Evolutionary conservation across 1,140 invertebrate species (phyloP), one percentile per base, ranked within the genome.

Genomic region (Helicorthomorpha holstii): DNA sequence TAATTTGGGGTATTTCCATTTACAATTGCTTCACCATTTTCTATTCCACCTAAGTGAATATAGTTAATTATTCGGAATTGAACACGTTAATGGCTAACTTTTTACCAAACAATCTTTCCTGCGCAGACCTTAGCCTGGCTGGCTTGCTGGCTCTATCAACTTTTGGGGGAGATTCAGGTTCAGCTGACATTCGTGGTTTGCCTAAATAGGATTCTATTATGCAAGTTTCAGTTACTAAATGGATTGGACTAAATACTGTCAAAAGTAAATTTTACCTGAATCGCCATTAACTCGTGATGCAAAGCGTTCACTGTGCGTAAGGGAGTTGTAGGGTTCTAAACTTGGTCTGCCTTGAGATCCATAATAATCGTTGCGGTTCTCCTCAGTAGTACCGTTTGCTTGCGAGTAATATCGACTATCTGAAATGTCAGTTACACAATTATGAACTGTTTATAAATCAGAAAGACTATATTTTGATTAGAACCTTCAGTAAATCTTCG

Each of bases 151-250:
- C 79, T 42, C 85, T 73, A 66, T 88, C 84, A 16, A 88, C 77
- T 42, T 83, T 73, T 14, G 87, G 88, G 0, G 88, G 87, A 50
- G 89, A 66, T 69, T 89, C 84, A 2, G 84, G 85, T 1, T 78
- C 76, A 27, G 65, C 66, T 3, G 51, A 27, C 19, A 41, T 23
- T 24, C 38, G 34, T n/a, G 44, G 7, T 27, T 46, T 26, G 1
- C 14, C 7, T 19, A 7, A 10, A 25, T 50, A 50, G 7, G 48
- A 21, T 21, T 50, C 47, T 38, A 19, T 34, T 7, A n/a, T n/a
- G n/a, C n/a, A n/a, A n/a, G n/a, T n/a, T n/a, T n/a, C n/a, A n/a
- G n/a, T n/a, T n/a, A n/a, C n/a, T n/a, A n/a, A n/a, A n/a, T n/a
- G n/a, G n/a, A n/a, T n/a, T n/a, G n/a, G n/a, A n/a, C n/a, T n/a